A percentile compares a stretch with the other conserved stretches of the same genome.
Evolutionary conservation across 2,888 invertebrate genomes (phyloP).

Genomic region (Therioaphis trifolii): DNA sequence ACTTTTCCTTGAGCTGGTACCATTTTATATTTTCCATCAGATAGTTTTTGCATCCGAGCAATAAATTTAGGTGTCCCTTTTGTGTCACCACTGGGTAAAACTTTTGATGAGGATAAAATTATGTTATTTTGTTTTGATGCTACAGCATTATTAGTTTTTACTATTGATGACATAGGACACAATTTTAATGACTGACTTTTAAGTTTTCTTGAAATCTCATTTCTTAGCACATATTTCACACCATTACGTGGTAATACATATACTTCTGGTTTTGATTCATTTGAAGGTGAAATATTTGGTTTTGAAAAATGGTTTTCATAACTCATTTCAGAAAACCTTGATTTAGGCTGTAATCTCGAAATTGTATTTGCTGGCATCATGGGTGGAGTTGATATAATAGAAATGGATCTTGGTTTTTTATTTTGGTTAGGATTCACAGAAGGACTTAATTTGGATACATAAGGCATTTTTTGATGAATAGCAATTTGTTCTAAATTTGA

Average conservation of each 20-base stretch:
- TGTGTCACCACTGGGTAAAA: not conserved
- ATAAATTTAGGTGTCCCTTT: constrained; percentile 4
- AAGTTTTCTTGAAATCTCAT: not conserved
- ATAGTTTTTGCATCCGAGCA: constrained; percentile 26
- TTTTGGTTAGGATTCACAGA: not conserved
- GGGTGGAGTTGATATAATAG: not conserved
- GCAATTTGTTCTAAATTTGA: constrained; percentile 19
- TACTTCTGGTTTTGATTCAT: not conserved
- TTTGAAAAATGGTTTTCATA: not conserved
- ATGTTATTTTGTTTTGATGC: not conserved
- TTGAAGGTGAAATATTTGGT: not conserved
- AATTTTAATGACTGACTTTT: no score
- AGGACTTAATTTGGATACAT: not conserved
- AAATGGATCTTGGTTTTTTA: constrained; percentile 11
- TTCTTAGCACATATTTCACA: constrained; percentile 18
- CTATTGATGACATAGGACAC: no score
- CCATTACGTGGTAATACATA: constrained; percentile 14
- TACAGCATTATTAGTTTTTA: not conserved
- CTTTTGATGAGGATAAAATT: not conserved
- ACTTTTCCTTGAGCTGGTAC: constrained; percentile 26
- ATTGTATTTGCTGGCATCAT: not conserved
- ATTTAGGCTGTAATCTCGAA: not conserved
- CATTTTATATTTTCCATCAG: constrained; percentile 40
- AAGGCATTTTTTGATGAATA: constrained; percentile 1
- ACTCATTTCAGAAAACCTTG: not conserved